Percentiles rank a stretch among this genome's conserved stretches.
Conservation (phyloP, 2,888 invertebrate genomes). For the Seladonia tumulorum region DNA sequence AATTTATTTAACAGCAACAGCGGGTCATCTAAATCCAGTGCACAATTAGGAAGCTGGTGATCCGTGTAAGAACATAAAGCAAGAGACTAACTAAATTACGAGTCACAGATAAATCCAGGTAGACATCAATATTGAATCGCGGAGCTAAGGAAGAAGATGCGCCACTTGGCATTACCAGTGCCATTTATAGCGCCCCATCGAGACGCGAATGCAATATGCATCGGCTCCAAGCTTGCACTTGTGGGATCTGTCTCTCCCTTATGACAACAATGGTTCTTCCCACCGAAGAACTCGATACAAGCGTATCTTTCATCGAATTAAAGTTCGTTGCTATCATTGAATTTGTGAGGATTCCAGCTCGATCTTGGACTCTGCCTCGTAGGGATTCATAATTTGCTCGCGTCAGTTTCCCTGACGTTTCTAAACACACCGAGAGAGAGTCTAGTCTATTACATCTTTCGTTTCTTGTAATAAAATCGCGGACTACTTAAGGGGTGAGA, state of each 20-base stretch:
- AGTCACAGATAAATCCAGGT: background rate
- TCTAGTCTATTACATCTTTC: background rate
- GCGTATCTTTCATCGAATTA: constrained; percentile 44
- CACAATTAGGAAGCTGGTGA: background rate
- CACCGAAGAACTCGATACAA: constrained; percentile 30
- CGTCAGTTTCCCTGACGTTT: background rate
- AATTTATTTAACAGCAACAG: background rate
- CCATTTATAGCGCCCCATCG: background rate
- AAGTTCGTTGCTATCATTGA: constrained; percentile 52
- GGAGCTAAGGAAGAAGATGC: background rate
- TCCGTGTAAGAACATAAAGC: background rate
- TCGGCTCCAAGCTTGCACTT: background rate
- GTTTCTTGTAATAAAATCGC: background rate
- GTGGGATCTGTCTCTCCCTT: background rate
- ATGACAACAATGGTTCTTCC: constrained; percentile 18
- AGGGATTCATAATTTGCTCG: constrained; percentile 42
- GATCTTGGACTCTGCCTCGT: constrained; percentile 28
- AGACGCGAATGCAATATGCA: background rate
- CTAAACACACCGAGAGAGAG: background rate
- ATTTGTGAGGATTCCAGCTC: constrained; percentile 52
- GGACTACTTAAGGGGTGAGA: background rate
- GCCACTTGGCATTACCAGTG: background rate
- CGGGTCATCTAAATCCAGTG: background rate
- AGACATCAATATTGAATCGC: background rate
- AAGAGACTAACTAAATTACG: background rate